Evolutionary conservation across 2,113 vertebrate species (phyloP).

Genomic region (Ascaphus truei): DNA sequence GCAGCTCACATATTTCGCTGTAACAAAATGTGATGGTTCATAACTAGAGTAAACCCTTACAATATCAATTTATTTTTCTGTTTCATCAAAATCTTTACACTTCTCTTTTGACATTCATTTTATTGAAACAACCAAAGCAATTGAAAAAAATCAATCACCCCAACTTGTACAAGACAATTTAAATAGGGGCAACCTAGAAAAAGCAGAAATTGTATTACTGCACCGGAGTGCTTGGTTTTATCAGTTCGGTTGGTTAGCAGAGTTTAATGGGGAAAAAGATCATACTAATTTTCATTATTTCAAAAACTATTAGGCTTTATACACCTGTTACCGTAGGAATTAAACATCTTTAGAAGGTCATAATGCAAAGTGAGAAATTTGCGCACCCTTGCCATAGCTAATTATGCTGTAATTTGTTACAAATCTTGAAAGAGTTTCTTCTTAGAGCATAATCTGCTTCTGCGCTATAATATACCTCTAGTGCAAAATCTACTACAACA

Average conservation of each 20-base stretch:
- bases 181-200: conserved; percentile 1
- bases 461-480: no score
- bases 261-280: neutral
- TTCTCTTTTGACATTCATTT: conserved; percentile 27
- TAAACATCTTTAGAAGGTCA: no score
- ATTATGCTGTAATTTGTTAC: no score
- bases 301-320: no score
- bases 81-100: conserved; percentile 29
- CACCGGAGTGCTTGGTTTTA: neutral
- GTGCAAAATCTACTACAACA: no score
- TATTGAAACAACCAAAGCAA: conserved; percentile 35
- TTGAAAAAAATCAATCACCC: conserved; percentile 36
- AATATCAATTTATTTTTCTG: conserved; percentile 19
- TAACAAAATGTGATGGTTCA: neutral
- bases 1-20: neutral
- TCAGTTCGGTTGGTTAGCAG: neutral
- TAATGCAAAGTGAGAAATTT: no score
- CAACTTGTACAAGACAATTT: conserved; percentile 23
- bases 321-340: no score
- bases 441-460: no score
- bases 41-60: neutral
- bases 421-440: no score
- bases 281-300: no score
- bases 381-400: no score
- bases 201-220: neutral